These are phyloP conservation scores for Tupiocoris notatus DNA, from an alignment of 2,888 invertebrate species.

Conservation along the genomic window DNA sequence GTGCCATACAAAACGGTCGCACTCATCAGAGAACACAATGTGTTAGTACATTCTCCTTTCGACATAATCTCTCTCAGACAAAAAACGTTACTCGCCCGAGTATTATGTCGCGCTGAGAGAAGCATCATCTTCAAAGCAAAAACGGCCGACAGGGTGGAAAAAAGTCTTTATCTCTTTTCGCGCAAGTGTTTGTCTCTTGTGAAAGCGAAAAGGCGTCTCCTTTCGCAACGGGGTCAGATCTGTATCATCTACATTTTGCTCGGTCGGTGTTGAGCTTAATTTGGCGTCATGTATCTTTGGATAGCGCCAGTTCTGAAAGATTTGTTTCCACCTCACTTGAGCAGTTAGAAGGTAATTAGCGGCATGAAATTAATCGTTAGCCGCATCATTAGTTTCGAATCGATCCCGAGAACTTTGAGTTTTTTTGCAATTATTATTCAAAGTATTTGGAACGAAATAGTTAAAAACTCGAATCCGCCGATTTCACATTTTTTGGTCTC, in stretches of 20 bases:
- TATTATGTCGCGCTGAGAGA: constrained; percentile 4
- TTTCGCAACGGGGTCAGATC: constrained; percentile 19
- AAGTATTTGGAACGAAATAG: too few species aligned
- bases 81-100: background rate
- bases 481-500: too few species aligned
- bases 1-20: too few species aligned
- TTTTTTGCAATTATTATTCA: too few species aligned
- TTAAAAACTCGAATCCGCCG: too few species aligned
- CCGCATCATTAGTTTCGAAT: too few species aligned
- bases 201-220: background rate
- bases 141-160: background rate
- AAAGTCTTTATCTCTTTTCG: constrained; percentile 17
- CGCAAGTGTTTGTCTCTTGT: background rate
- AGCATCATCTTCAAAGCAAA: constrained; percentile 4
- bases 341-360: too few species aligned
- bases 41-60: background rate
- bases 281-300: too few species aligned
- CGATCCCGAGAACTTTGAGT: too few species aligned
- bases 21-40: background rate
- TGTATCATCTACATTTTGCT: background rate
- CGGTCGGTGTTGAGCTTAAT: background rate
- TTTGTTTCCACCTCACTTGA: too few species aligned
- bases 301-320: too few species aligned
- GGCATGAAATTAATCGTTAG: too few species aligned
- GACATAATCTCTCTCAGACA: constrained; percentile 12